A percentile compares a stretch with the other conserved stretches of the same genome.
These are phyloP conservation scores for Myopa testacea DNA, from an alignment of 2,888 invertebrate species.

Conservation along the genomic window DNA sequence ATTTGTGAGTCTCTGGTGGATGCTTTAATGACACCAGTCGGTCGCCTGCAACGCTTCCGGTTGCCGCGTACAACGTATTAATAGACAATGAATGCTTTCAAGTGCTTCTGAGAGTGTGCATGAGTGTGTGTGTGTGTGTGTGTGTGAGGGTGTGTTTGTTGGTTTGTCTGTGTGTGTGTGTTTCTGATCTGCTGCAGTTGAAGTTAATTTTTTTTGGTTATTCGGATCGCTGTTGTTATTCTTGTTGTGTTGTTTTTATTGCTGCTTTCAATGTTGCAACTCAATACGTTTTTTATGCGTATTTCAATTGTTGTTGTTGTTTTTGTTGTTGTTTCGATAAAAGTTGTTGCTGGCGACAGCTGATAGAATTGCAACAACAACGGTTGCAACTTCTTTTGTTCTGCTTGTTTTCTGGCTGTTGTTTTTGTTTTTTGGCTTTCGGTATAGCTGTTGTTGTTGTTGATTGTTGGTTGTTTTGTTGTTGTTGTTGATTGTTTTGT, in stretches of 20 bases:
- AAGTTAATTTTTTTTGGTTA: no score
- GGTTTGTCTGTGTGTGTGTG: background rate
- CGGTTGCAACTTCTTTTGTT: background rate
- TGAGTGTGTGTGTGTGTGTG: background rate
- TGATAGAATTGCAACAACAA: background rate
- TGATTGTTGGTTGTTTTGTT: background rate
- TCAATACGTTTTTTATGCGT: background rate
- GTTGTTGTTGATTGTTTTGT: background rate
- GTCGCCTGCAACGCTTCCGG: constrained; percentile 8
- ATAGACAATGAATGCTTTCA: background rate
- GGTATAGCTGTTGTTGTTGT: background rate
- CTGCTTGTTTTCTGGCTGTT: background rate
- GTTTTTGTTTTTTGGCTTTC: background rate
- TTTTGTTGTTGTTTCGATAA: background rate
- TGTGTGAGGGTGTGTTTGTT: background rate
- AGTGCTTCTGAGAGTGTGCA: background rate
- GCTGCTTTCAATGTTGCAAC: background rate
- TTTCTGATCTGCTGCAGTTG: background rate
- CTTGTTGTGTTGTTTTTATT: background rate
- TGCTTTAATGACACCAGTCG: constrained; percentile 14
- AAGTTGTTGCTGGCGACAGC: background rate
- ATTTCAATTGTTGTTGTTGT: background rate
- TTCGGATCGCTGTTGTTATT: no score
- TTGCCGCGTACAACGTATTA: constrained; percentile 1
- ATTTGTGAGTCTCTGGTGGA: background rate